Conservation (phyloP, 1,140 invertebrate genomes). For the Rhagoletis pomonella region DNA sequence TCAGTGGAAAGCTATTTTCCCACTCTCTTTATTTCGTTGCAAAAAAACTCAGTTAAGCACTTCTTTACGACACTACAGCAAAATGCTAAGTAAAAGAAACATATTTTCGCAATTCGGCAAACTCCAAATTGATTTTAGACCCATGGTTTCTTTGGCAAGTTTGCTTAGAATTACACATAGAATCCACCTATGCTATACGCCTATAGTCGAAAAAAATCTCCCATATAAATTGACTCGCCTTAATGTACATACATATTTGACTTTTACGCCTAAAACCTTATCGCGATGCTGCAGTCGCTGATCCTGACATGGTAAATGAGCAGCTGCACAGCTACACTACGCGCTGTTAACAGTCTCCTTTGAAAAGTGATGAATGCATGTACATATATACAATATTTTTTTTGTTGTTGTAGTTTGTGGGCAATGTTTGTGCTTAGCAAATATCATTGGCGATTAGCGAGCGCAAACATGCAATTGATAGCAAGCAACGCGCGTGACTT, state of each 20-base stretch:
- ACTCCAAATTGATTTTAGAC: too few species aligned
- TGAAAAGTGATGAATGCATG: slow-evolving; percentile 10
- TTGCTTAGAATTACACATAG: too few species aligned
- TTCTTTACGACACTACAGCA: too few species aligned
- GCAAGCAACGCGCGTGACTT: slow-evolving; percentile 54
- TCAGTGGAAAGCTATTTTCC: too few species aligned
- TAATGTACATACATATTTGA: not conserved
- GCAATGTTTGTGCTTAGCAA: slow-evolving; percentile 51
- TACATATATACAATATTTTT: not conserved
- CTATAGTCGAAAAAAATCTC: too few species aligned
- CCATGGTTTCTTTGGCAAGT: too few species aligned
- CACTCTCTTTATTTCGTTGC: too few species aligned
- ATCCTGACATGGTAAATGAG: slow-evolving; percentile 24
- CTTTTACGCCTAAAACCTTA: slow-evolving; percentile 5
- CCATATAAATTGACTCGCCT: too few species aligned
- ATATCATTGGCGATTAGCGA: slow-evolving; percentile 46
- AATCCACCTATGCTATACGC: too few species aligned
- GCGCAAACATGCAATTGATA: slow-evolving; percentile 48
- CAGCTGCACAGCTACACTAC: slow-evolving; percentile 10
- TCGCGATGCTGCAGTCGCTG: slow-evolving; percentile 16
- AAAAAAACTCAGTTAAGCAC: too few species aligned
- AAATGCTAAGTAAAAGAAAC: too few species aligned
- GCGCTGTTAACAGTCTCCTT: not conserved
- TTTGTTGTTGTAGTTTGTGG: not conserved
- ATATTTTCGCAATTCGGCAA: too few species aligned